These are phyloP conservation scores for Myotis brandtii DNA, from an alignment of 2,113 vertebrate species.

Conservation along the genomic window DNA sequence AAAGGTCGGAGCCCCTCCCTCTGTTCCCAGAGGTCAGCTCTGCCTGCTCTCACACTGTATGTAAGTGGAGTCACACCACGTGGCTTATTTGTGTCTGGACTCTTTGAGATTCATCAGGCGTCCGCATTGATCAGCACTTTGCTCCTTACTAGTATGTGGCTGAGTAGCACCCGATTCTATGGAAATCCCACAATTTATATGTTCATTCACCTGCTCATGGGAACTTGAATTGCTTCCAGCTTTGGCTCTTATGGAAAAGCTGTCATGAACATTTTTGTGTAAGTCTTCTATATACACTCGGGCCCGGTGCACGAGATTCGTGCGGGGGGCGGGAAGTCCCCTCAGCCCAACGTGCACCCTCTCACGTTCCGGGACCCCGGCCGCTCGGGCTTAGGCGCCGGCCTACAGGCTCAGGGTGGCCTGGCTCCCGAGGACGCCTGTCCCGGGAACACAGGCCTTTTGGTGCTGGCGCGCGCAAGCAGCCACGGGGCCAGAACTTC, in stretches of 20 bases:
- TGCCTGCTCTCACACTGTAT: background rate
- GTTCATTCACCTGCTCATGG: background rate
- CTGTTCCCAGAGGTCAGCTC: background rate
- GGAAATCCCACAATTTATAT: background rate
- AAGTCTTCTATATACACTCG: background rate
- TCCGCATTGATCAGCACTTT: background rate
- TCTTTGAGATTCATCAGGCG: background rate
- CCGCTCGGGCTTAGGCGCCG: too few relatives aligned
- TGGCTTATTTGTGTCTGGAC: background rate
- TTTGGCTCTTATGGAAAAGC: background rate
- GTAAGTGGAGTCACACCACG: background rate
- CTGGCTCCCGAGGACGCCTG: too few relatives aligned
- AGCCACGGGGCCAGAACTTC: too few relatives aligned
- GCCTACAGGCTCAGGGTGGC: too few relatives aligned
- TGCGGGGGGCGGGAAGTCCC: too few relatives aligned
- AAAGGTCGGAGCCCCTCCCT: background rate
- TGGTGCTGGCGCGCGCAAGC: too few relatives aligned
- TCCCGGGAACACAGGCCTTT: too few relatives aligned
- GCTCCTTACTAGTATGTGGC: background rate
- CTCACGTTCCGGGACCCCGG: too few relatives aligned
- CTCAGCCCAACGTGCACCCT: too few relatives aligned
- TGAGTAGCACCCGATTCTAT: background rate
- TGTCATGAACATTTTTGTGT: background rate
- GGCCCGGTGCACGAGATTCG: too few relatives aligned
- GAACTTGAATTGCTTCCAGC: constrained; percentile 23